phyloP scores from a whole-genome alignment of 2,888 invertebrate species.

The Neria commutata region DNA sequence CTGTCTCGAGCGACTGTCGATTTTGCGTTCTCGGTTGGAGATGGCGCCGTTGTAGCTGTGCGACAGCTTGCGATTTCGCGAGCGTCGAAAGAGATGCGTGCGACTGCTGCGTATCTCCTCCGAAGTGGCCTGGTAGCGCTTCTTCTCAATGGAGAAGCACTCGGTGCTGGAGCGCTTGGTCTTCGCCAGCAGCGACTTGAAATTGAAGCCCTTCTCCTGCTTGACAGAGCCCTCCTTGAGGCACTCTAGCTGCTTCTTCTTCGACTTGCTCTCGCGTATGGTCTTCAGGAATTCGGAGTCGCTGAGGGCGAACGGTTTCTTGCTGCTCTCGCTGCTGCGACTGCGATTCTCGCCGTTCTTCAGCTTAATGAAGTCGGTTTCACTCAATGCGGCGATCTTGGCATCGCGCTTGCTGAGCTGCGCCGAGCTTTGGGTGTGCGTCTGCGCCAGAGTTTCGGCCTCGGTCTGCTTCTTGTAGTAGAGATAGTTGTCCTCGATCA shows the following conservation, averaged over 20 bases:
- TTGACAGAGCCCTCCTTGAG: conserved; percentile 33
- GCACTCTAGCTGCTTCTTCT: conserved; percentile 36
- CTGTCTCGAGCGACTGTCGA: conserved; percentile 49
- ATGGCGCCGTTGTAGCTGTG: conserved; percentile 58
- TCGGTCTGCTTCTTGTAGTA: conserved; percentile 57
- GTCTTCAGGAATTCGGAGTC: conserved; percentile 60
- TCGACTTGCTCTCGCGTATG: conserved; percentile 40
- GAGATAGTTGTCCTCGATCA: conserved; percentile 61
- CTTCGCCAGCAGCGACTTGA: conserved; percentile 56
- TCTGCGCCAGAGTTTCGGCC: conserved; percentile 5
- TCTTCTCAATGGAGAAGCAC: conserved; percentile 57
- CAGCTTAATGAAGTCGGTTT: conserved; percentile 59
- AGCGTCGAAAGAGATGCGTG: conserved; percentile 49
- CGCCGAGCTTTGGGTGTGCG: conserved; percentile 4
- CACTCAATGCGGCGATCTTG: conserved; percentile 57
- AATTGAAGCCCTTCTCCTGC: conserved; percentile 56
- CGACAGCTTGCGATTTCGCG: conserved; percentile 58
- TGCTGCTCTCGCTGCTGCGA: conserved; percentile 29
- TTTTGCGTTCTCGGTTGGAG: conserved; percentile 44
- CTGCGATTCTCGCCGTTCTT: conserved; percentile 45
- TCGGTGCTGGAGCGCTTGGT: conserved; percentile 58
- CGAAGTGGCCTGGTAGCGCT: conserved; percentile 53
- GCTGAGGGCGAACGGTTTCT: conserved; percentile 57
- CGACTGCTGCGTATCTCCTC: conserved; percentile 46
- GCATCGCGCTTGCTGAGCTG: conserved; percentile 20